phyloP scores from a whole-genome alignment of 2,888 invertebrate genomes.

The Elmis aenea region DNA sequence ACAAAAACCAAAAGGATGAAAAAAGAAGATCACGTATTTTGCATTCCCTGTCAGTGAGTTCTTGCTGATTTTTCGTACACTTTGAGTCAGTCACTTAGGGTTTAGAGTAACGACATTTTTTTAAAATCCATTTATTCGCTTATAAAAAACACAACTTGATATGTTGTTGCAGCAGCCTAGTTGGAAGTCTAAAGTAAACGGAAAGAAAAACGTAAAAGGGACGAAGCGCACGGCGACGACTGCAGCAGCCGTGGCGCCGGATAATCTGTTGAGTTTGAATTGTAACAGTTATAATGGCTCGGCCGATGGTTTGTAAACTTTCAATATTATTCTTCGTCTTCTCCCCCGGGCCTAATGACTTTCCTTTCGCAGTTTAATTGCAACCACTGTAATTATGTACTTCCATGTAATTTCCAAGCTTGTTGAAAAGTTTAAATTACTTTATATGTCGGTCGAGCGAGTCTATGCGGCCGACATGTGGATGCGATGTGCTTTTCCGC shows the following conservation, averaged over 20 bases:
- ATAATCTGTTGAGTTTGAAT: constrained; percentile 27
- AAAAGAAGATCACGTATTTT: too few relatives aligned
- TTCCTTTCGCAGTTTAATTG: constrained; percentile 32
- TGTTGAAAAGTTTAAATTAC: constrained; percentile 44
- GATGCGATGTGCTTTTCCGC: constrained; percentile 7
- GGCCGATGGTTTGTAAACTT: constrained; percentile 30
- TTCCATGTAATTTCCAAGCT: constrained; percentile 40
- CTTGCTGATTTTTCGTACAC: too few relatives aligned
- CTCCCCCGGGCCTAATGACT: constrained; percentile 29
- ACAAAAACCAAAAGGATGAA: too few relatives aligned
- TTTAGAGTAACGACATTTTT: too few relatives aligned
- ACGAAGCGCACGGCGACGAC: constrained; percentile 12
- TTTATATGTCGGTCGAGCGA: constrained; percentile 33
- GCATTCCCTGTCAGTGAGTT: too few relatives aligned
- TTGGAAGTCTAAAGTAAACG: too few relatives aligned
- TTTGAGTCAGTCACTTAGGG: too few relatives aligned
- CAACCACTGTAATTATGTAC: constrained; percentile 41
- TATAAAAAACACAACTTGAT: too few relatives aligned
- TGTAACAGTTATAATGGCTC: constrained; percentile 24
- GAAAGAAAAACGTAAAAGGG: too few relatives aligned
- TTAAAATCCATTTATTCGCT: too few relatives aligned
- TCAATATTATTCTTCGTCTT: constrained; percentile 33
- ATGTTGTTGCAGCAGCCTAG: too few relatives aligned
- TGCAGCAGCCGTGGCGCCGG: constrained; percentile 20
- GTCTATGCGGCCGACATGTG: constrained; percentile 18